Conservation (phyloP, 2,113 vertebrate genomes). For the Calyptommatus sinebrachiatus region DNA sequence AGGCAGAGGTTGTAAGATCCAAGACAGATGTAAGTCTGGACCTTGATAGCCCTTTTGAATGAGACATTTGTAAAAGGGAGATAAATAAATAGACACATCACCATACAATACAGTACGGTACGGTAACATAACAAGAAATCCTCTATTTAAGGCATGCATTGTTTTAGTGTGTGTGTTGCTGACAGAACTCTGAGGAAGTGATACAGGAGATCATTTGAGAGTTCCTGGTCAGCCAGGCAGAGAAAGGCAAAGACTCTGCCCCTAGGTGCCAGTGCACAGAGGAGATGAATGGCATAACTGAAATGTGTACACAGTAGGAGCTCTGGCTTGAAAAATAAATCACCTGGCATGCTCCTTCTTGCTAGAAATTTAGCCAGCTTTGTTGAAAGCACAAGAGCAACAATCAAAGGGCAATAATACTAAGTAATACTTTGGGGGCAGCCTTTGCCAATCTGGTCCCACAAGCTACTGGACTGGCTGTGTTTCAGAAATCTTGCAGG, state of each 20-base stretch:
- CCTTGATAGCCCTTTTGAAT: not conserved
- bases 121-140: no score
- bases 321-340: not conserved
- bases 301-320: not conserved
- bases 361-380: not conserved
- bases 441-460: no score
- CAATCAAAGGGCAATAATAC: not conserved
- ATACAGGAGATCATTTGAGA: not conserved
- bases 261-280: not conserved
- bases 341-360: not conserved
- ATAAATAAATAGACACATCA: no score
- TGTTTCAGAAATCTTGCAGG: no score
- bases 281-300: slow-evolving; percentile 2
- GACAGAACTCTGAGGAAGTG: not conserved
- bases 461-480: no score
- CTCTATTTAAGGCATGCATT: not conserved
- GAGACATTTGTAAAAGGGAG: no score
- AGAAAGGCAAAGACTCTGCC: not conserved
- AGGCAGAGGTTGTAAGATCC: not conserved
- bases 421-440: not conserved
- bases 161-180: not conserved
- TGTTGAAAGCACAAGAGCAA: not conserved
- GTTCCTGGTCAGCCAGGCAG: not conserved
- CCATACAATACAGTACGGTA: no score
- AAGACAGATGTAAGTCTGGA: not conserved